Evolutionary conservation across 2,797 vertebrate species (phyloP), one percentile per base, ranked within the genome.

Genomic region (Rhynchotus rufescens): DNA sequence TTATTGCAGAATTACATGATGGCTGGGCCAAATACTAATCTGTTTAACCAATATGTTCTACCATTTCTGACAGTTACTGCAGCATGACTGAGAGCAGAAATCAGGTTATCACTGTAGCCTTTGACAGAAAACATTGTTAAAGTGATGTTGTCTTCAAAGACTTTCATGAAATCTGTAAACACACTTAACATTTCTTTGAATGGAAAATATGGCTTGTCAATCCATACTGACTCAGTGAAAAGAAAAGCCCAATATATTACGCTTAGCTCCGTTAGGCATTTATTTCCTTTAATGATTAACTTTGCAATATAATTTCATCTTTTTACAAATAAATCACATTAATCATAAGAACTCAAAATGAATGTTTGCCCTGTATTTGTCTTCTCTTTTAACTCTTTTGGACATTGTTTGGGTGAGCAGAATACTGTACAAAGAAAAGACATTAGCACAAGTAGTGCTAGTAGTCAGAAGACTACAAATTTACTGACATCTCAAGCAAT

Each of bases 301-400:
- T 85, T 94, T 85, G 88, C 75, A 85, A 84, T 79, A 94, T 91
- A 95, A 94, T 94, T 93, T 93, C 54, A 69, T 69, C 66, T 66
- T 84, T 94, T 96, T 64, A 85, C 69, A 91, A 95, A 95, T 92
- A 94, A 94, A 93, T 95, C n/a, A 6, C 25, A 72, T 90, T 92
- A 93, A 94, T 92, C 89, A 86, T 90, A 92, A 84, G 75, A 91
- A 84, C 45, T 93, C 69, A 72, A 47, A 94, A 90, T 68, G 4
- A 75, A 62, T 74, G 21, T 89, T 94, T 91, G 68, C 54, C 19
- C 15, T 84, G 54, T 49, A 59, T 88, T 81, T 86, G 64, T 74
- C 52, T 73, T 65, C 78, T 72, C 49, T 10, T 67, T 93, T 94
- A 95, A 89, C 40, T 67, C 34, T 65, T 84, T 59, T 86, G 54